Conservation (phyloP, 2,888 invertebrate genomes). For the Anarsia innoxiella region DNA sequence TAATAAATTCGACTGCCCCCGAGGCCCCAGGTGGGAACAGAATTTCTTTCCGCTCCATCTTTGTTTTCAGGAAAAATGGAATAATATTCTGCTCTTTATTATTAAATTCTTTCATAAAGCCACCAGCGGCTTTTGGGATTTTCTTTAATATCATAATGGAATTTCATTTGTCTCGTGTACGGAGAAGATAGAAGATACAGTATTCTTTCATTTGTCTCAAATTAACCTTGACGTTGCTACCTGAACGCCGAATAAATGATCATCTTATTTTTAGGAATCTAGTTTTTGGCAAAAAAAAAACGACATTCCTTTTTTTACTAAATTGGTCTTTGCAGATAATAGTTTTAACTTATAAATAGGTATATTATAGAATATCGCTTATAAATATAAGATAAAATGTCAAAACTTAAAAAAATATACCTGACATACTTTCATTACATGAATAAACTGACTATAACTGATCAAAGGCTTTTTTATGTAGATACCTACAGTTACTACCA, state of each 20-base stretch:
- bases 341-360: too few relatives aligned
- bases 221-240: constrained; percentile 22
- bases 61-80: constrained; percentile 66
- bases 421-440: too few relatives aligned
- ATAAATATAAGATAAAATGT: too few relatives aligned
- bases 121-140: constrained; percentile 58
- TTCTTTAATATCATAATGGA: constrained; percentile 65
- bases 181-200: constrained; percentile 31
- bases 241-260: constrained; percentile 26
- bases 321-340: too few relatives aligned
- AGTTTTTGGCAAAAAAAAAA: too few relatives aligned
- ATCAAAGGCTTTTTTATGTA: too few relatives aligned
- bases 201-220: constrained; percentile 28
- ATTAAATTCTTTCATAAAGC: constrained; percentile 69
- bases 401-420: too few relatives aligned
- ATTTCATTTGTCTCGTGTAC: constrained; percentile 60
- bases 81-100: constrained; percentile 67
- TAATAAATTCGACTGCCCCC: constrained; percentile 71
- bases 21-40: constrained; percentile 63
- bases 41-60: constrained; percentile 65
- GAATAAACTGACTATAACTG: too few relatives aligned
- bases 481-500: too few relatives aligned
- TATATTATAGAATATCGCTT: too few relatives aligned
- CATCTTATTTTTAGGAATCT: too few relatives aligned
- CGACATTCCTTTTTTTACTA: too few relatives aligned